These are phyloP conservation scores for Caenorhabditis zanzibari DNA, from an alignment of 2,888 invertebrate genomes.

Conservation along the genomic window DNA sequence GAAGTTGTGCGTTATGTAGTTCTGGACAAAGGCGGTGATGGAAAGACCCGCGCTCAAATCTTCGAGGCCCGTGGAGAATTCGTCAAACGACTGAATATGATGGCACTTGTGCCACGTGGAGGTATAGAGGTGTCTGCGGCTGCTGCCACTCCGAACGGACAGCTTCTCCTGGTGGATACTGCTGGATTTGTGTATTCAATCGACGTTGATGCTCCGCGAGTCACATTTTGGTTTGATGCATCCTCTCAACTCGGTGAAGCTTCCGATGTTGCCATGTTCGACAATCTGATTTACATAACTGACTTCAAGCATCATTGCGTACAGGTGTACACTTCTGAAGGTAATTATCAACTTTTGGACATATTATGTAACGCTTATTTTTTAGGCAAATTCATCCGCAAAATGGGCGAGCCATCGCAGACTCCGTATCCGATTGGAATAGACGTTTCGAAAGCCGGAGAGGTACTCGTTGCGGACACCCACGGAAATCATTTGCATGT, in stretches of 20 bases:
- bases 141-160: conserved; percentile 70
- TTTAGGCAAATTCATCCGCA: conserved; percentile 77
- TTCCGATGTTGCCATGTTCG: conserved; percentile 79
- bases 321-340: conserved; percentile 77
- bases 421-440: conserved; percentile 82
- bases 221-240: conserved; percentile 74
- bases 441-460: conserved; percentile 77
- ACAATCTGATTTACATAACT: conserved; percentile 78
- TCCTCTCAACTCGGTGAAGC: conserved; percentile 74
- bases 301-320: conserved; percentile 81
- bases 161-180: conserved; percentile 79
- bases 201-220: conserved; percentile 71
- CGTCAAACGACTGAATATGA: conserved; percentile 71
- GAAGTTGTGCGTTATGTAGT: conserved; percentile 73
- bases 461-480: conserved; percentile 79
- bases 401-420: conserved; percentile 79
- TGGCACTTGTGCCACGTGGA: conserved; percentile 70
- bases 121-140: conserved; percentile 75
- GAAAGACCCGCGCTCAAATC: conserved; percentile 73
- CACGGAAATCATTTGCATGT: conserved; percentile 81
- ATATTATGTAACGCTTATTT: not conserved
- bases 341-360: conserved; percentile 45
- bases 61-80: conserved; percentile 75
- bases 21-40: conserved; percentile 73
- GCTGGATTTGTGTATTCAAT: conserved; percentile 72